A percentile compares a stretch with the other conserved stretches of the same genome.
Conservation (phyloP, 2,113 vertebrate species). For the Melanerpes aurifrons region DNA sequence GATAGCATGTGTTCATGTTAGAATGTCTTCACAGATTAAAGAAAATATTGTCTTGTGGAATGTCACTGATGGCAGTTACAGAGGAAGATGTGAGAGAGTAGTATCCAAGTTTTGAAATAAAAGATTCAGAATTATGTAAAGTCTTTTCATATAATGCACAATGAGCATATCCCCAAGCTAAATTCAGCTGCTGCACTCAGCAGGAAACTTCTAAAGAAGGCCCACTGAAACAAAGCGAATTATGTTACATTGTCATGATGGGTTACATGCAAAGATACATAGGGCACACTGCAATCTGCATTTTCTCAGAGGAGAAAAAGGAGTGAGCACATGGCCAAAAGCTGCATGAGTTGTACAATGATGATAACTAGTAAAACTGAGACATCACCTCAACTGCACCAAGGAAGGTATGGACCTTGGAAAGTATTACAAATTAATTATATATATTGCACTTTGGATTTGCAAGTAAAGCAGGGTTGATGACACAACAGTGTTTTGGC, state of each 20-base stretch:
- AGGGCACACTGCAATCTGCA: not conserved
- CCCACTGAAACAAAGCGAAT: not conserved
- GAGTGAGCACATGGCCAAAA: not conserved
- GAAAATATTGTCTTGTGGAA: not conserved
- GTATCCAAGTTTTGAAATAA: not conserved
- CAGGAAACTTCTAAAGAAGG: not conserved
- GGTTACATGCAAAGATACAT: not conserved
- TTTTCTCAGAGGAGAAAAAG: not conserved
- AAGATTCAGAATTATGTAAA: not conserved
- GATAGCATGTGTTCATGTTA: not conserved
- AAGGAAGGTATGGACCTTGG: not conserved
- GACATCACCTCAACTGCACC: not conserved
- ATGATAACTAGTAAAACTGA: not conserved
- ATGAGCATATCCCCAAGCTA: not conserved
- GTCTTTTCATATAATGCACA: not conserved
- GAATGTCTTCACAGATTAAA: not conserved
- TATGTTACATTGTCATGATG: no score
- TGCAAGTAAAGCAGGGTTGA: not conserved
- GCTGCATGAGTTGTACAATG: fast-evolving
- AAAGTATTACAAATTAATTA: not conserved
- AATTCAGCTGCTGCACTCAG: not conserved
- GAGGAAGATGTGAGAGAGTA: not conserved
- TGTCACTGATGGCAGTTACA: not conserved
- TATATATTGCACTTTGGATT: not conserved
- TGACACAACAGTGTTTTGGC: not conserved